Conservation (phyloP, 2,888 invertebrate genomes). For the Ornithoptera alexandrae region DNA sequence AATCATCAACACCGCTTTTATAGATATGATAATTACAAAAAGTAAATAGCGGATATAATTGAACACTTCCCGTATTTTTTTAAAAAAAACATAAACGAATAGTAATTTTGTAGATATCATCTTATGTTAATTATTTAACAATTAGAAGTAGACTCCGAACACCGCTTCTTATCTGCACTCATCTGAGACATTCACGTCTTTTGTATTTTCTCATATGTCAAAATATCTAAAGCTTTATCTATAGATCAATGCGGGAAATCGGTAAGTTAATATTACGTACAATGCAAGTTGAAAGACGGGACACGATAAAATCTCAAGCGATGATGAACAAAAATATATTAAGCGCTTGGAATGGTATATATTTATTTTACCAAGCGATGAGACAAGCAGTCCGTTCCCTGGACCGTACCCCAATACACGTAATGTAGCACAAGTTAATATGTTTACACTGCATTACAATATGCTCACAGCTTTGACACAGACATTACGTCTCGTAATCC, state of each 20-base stretch:
- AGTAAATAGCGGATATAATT: neutral
- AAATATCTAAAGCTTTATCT: conserved; percentile 60
- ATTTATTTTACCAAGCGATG: neutral
- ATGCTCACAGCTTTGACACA: no score
- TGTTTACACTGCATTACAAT: no score
- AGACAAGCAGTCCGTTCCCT: no score
- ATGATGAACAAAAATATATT: conserved; percentile 37
- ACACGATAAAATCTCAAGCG: conserved; percentile 47
- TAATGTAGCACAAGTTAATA: no score
- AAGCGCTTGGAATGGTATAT: conserved; percentile 31
- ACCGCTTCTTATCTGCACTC: conserved; percentile 19
- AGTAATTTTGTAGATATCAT: conserved; percentile 11
- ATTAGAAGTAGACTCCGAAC: conserved; percentile 18
- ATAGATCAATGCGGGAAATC: conserved; percentile 56
- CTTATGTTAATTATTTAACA: conserved; percentile 24
- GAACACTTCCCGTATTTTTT: neutral
- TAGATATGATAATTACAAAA: neutral
- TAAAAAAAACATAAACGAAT: neutral
- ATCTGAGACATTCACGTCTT: conserved; percentile 48
- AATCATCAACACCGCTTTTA: neutral
- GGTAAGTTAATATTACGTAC: conserved; percentile 46
- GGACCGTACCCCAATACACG: no score
- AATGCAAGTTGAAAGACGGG: conserved; percentile 52
- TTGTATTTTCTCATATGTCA: conserved; percentile 60
- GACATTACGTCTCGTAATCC: no score